Base-by-base conservation (phyloP, 2,113 vertebrate genomes). In the Peucedramus taeniatus region DNA sequence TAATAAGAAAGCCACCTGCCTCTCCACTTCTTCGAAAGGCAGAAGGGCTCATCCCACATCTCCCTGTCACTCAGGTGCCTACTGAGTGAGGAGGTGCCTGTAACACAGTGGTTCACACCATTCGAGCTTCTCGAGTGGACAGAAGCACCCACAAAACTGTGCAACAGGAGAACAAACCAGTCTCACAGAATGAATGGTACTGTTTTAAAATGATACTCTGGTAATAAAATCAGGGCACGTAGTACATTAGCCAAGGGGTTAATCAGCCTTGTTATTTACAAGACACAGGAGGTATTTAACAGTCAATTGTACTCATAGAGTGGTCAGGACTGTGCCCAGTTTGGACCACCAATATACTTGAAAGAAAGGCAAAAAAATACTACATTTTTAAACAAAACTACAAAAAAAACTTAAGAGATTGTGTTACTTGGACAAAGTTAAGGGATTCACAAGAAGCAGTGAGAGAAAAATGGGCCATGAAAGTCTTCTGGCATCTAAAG, bases 61-160 rank as follows among this genome's bases (percentile, higher is more conserved):
- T 45, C 30, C 23, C n/a, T 4, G 1, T n/a, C 56, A 44, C 56
- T 30, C 18, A 10, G 0, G 0, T 2, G 0, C 24, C 21, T 57
- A 1, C 63, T 17, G 71, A 61, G 70, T 13, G 71, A 72, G 70
- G 13, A 76, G 27, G 45, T 0, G 0, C 53, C 64, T 19, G 33
- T 11, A 54, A 50, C 19, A 54, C 44, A 77, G 15, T 3, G 15
- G 27, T 8, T 64, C 66, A 35, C 63, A 61, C 7, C 37, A 14
- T 10, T 21, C 18, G 27, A 44, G 61, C 51, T 50, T 60, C 57
- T 27, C 0, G 0, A 37, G 57, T 1, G 33, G 42, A 76, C 40
- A 86, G 49, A 76, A 72, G 68, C 37, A 65, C 0, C 1, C 53
- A 28, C 9, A 0, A 6, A 72, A 31, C 11, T n/a, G 3, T 6